Conservation (phyloP, 2,888 invertebrate genomes). For the Blastobasis adustella region DNA sequence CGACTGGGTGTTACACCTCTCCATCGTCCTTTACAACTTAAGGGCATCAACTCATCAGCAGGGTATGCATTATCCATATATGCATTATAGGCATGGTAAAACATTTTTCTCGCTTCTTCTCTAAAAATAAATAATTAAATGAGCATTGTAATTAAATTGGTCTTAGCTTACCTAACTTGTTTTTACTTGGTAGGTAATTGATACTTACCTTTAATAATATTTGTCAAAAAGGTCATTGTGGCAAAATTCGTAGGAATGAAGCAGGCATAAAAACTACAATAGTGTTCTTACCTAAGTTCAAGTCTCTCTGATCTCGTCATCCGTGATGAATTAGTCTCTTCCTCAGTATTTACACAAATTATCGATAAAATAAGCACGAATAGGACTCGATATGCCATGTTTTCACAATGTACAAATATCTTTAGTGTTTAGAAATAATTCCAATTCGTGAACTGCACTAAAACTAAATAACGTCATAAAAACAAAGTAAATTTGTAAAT, state of each 20-base stretch:
- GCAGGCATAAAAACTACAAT: background rate
- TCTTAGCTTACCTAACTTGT: background rate
- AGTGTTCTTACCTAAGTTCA: constrained; percentile 74
- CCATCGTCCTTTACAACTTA: constrained; percentile 94
- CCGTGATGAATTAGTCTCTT: constrained; percentile 38
- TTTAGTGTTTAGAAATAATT: too few relatives aligned
- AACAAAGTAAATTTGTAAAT: too few relatives aligned
- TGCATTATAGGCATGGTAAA: constrained; percentile 95
- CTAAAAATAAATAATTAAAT: constrained; percentile 63
- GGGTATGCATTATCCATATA: constrained; percentile 99
- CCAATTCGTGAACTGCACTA: too few relatives aligned
- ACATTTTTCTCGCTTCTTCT: constrained; percentile 95
- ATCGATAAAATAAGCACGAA: constrained; percentile 57
- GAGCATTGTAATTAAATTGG: background rate
- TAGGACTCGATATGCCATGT: constrained; percentile 55
- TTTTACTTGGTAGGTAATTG: background rate
- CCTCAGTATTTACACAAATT: constrained; percentile 58
- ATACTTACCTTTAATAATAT: background rate
- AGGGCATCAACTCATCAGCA: constrained; percentile 98
- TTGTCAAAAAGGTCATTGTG: background rate
- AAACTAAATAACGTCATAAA: too few relatives aligned
- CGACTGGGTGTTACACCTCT: constrained; percentile 92
- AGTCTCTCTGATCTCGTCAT: constrained; percentile 80
- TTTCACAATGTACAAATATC: too few relatives aligned
- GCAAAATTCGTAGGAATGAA: background rate